These are phyloP conservation scores for Leptothorax acervorum DNA, from an alignment of 2,888 invertebrate species.

Conservation along the genomic window DNA sequence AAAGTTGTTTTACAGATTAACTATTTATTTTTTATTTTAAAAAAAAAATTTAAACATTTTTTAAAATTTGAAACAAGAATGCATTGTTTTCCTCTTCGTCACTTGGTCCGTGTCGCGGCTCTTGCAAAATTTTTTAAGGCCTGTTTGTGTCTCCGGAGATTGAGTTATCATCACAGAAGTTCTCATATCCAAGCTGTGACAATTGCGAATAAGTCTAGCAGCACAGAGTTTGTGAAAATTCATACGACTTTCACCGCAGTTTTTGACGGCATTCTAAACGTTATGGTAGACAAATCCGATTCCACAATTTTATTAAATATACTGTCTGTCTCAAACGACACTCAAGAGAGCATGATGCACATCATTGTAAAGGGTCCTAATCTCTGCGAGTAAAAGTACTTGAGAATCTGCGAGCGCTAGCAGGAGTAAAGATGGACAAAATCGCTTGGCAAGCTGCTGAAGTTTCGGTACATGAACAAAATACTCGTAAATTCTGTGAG, in stretches of 20 bases:
- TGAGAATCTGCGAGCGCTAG: neutral
- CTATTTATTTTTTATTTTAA: too few relatives aligned
- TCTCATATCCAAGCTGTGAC: constrained; percentile 68
- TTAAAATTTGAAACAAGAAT: too few relatives aligned
- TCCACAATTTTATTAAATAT: constrained; percentile 67
- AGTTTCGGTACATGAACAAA: constrained; percentile 59
- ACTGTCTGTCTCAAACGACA: constrained; percentile 70
- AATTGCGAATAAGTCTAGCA: neutral
- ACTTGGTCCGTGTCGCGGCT: too few relatives aligned
- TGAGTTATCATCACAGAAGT: too few relatives aligned
- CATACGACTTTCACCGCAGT: constrained; percentile 49
- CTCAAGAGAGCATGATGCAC: constrained; percentile 58
- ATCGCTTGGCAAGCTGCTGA: constrained; percentile 63
- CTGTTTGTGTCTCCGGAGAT: too few relatives aligned
- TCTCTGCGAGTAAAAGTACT: constrained; percentile 58
- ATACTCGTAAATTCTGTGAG: neutral
- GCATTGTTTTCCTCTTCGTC: too few relatives aligned
- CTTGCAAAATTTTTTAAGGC: too few relatives aligned
- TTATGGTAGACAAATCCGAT: constrained; percentile 30
- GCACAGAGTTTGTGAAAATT: neutral
- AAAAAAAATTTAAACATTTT: too few relatives aligned
- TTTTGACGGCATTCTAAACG: constrained; percentile 55
- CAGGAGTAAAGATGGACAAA: constrained; percentile 46
- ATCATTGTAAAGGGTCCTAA: constrained; percentile 68
- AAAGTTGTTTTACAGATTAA: too few relatives aligned